These are phyloP conservation scores for Toxostoma redivivum DNA, from an alignment of 2,113 vertebrate genomes.

Conservation along the genomic window DNA sequence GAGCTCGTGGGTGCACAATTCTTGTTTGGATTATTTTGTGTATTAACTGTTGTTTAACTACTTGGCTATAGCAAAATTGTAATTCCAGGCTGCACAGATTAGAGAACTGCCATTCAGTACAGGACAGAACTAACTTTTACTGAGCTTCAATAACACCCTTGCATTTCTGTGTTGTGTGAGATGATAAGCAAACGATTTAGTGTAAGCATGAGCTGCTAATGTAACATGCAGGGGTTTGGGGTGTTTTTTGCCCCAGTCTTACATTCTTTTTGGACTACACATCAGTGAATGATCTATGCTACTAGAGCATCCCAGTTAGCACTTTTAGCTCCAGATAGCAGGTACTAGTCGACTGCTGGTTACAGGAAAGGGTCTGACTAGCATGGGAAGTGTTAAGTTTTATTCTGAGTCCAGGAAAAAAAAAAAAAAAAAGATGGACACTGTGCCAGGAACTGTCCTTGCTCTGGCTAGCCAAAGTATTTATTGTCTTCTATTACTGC, in stretches of 20 bases:
- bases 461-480: constrained; percentile 18
- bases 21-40: not conserved
- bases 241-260: not conserved
- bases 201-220: not conserved
- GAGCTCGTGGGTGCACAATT: not conserved
- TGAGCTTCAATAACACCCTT: not conserved
- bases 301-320: not conserved
- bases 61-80: not conserved
- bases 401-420: not conserved
- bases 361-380: not conserved
- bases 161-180: not conserved
- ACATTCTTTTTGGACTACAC: not conserved
- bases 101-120: constrained; percentile 5
- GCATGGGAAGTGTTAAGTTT: constrained; percentile 44
- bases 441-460: constrained; percentile 32
- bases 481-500: constrained; percentile 12
- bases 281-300: not conserved
- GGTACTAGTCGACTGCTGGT: not conserved
- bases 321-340: not conserved
- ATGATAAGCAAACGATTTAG: not conserved
- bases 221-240: not conserved
- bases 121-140: constrained; percentile 26
- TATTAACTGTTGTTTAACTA: constrained; percentile 9
- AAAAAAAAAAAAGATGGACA: constrained; percentile 9
- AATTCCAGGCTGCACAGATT: not conserved